phyloP scores from a whole-genome alignment of 2,113 vertebrate species.

The Neogobius melanostomus region DNA sequence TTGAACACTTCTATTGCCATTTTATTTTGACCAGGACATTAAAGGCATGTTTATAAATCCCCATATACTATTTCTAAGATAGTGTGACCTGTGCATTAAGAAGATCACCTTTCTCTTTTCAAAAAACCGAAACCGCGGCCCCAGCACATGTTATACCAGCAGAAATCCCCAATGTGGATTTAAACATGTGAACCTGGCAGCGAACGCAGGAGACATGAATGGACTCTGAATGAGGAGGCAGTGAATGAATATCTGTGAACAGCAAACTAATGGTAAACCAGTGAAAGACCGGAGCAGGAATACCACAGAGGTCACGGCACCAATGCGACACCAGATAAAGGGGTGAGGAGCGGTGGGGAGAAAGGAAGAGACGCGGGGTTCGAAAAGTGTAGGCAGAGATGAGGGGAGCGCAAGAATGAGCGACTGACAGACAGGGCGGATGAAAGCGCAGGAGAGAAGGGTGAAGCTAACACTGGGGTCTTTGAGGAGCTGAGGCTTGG shows the following conservation, averaged over 20 bases:
- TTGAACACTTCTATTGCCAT: no score
- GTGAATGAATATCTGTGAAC: conserved; percentile 41
- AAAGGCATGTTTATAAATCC: no score
- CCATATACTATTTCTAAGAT: no score
- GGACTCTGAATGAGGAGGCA: conserved; percentile 21
- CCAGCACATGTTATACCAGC: conserved; percentile 5
- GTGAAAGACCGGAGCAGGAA: conserved; percentile 36
- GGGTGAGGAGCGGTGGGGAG: conserved; percentile 19
- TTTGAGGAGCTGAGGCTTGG: conserved; percentile 57
- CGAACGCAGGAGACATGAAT: conserved; percentile 35
- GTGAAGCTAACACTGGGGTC: conserved; percentile 53
- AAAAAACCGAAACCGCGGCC: conserved; percentile 9
- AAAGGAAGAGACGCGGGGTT: conserved; percentile 20
- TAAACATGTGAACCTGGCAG: conserved; percentile 26
- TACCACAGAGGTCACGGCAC: conserved; percentile 37
- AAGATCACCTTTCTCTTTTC: background rate
- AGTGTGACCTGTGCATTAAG: background rate
- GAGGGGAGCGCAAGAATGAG: conserved; percentile 23
- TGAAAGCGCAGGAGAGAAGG: conserved; percentile 21
- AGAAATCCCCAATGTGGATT: conserved; percentile 19
- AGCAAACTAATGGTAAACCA: conserved; percentile 28
- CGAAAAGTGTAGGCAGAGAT: conserved; percentile 35
- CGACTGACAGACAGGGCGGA: conserved; percentile 38
- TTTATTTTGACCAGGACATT: no score
- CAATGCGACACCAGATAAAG: conserved; percentile 32